A percentile compares a stretch with the other conserved stretches of the same genome.
Conservation (phyloP, 2,113 vertebrate genomes). For the Felis chaus region DNA sequence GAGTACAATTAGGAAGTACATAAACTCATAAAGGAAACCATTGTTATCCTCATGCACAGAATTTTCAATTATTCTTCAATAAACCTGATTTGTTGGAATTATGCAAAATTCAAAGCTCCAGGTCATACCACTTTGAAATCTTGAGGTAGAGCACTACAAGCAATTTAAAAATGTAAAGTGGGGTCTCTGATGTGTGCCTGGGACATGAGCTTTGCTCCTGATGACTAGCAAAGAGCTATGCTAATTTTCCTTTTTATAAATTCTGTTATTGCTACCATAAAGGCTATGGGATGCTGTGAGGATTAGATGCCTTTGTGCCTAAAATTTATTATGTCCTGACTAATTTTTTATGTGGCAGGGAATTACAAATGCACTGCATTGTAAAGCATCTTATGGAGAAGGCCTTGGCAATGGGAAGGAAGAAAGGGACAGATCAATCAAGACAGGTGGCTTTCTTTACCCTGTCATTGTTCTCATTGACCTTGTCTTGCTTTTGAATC, state of each 20-base stretch:
- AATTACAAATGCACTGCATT: not conserved
- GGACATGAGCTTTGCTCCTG: not conserved
- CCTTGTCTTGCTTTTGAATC: not conserved
- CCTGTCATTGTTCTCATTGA: not conserved
- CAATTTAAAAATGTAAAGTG: not conserved
- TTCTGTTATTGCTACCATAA: not conserved
- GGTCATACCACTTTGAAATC: constrained; percentile 1
- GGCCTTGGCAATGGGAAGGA: not conserved
- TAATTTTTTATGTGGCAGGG: constrained; percentile 6
- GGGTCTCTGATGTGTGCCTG: not conserved
- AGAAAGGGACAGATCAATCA: not conserved
- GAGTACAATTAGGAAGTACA: not conserved
- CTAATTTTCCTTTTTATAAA: constrained; percentile 50
- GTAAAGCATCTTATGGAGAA: not conserved
- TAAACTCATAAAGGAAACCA: not conserved
- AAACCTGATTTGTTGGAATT: not conserved
- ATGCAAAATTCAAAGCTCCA: not conserved
- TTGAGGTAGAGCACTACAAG: not conserved
- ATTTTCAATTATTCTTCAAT: not conserved
- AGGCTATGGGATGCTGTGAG: not conserved
- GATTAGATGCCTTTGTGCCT: constrained; percentile 26
- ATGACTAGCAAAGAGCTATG: not conserved
- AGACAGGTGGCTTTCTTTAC: not conserved
- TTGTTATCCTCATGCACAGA: not conserved
- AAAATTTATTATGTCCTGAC: constrained; percentile 2